A percentile compares a stretch with the other conserved stretches of the same genome.
Conservation (phyloP, 2,888 invertebrate genomes). For the Deilephila elpenor region DNA sequence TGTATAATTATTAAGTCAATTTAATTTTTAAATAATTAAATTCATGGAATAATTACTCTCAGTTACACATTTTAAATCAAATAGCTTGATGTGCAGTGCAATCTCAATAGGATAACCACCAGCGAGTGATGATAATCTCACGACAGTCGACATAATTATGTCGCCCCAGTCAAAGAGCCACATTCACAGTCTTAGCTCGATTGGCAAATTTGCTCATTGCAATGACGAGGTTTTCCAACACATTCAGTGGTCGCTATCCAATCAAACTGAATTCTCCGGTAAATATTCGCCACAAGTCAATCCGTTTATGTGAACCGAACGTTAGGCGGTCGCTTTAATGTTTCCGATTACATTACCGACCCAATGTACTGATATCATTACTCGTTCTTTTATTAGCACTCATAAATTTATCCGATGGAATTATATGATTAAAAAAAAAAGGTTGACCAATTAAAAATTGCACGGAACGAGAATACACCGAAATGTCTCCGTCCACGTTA, state of each 20-base stretch:
- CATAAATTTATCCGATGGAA: conserved; percentile 45
- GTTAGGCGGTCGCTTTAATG: conserved; percentile 41
- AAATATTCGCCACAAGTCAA: conserved; percentile 16
- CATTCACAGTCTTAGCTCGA: too few species aligned
- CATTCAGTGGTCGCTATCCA: neutral
- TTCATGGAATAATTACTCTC: too few species aligned
- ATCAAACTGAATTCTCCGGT: neutral
- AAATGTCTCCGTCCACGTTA: conserved; percentile 29
- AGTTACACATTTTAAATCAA: too few species aligned
- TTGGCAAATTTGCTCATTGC: too few species aligned
- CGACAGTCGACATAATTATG: too few species aligned
- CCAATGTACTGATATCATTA: conserved; percentile 39
- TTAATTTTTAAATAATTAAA: too few species aligned
- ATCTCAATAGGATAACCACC: too few species aligned
- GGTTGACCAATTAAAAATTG: conserved; percentile 40
- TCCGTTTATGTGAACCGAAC: conserved; percentile 16
- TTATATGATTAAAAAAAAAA: conserved; percentile 40
- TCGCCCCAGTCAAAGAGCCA: too few species aligned
- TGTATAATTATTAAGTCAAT: too few species aligned
- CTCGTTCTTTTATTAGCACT: conserved; percentile 38
- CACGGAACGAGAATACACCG: conserved; percentile 35
- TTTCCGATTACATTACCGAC: conserved; percentile 39
- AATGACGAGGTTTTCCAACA: too few species aligned
- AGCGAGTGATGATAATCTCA: too few species aligned
- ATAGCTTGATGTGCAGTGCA: too few species aligned